Percentiles rank a stretch among this genome's conserved stretches.
Evolutionary conservation across 2,888 invertebrate species (phyloP).

Genomic region (Panorpa germanica): DNA sequence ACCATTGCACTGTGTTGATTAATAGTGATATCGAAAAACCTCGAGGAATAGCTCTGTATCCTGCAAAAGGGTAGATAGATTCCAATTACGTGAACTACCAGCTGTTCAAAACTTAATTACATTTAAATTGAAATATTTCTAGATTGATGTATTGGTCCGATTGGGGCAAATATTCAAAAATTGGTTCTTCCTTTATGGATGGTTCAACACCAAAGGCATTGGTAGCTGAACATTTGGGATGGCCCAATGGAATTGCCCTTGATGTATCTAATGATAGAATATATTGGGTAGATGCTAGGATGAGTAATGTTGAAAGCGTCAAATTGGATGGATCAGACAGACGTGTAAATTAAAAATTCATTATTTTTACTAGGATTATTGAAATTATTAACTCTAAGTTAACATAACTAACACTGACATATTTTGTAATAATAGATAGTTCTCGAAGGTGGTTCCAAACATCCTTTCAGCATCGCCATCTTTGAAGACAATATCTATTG

Average conservation of each 20-base stretch:
- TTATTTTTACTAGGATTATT: too few relatives aligned
- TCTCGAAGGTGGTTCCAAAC: slow-evolving; percentile 41
- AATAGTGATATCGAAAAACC: slow-evolving; percentile 42
- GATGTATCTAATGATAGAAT: slow-evolving; percentile 61
- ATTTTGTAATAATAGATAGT: too few relatives aligned
- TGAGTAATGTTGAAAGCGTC: slow-evolving; percentile 42
- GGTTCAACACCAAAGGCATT: slow-evolving; percentile 42
- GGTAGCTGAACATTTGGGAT: slow-evolving; percentile 40
- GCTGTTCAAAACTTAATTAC: too few relatives aligned
- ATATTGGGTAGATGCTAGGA: slow-evolving; percentile 76
- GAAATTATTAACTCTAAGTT: too few relatives aligned
- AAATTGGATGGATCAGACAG: slow-evolving; percentile 44
- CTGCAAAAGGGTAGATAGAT: slow-evolving; percentile 44
- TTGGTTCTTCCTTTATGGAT: slow-evolving; percentile 72
- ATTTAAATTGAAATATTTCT: too few relatives aligned
- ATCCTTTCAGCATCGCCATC: slow-evolving; percentile 68
- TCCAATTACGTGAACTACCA: too few relatives aligned
- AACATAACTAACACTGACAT: too few relatives aligned
- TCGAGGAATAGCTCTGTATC: slow-evolving; percentile 48
- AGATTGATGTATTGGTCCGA: slow-evolving; percentile 88
- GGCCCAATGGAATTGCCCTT: slow-evolving; percentile 75
- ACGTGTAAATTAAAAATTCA: too few relatives aligned
- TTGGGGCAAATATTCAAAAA: slow-evolving; percentile 55
- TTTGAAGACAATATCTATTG: slow-evolving; percentile 81
- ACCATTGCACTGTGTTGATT: slow-evolving; percentile 41